phyloP scores from a whole-genome alignment of 2,888 invertebrate species.

The Coelogynopora nodosa region DNA sequence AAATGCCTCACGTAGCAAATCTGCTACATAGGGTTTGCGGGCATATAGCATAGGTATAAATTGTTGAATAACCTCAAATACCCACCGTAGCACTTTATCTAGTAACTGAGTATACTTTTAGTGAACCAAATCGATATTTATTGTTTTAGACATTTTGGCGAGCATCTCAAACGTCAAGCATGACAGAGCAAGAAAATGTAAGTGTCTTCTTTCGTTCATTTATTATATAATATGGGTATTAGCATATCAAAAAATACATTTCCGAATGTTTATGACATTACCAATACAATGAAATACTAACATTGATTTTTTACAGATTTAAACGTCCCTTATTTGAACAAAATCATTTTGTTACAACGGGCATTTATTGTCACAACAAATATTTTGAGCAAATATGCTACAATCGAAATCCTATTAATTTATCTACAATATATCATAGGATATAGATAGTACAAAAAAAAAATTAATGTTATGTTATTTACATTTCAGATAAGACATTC shows the following conservation, averaged over 20 bases:
- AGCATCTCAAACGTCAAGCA: not conserved
- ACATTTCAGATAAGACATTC: conserved; percentile 26
- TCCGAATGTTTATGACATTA: not conserved
- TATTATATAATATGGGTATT: conserved; percentile 16
- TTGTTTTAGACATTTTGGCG: not conserved
- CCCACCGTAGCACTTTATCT: not conserved
- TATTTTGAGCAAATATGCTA: conserved; percentile 18
- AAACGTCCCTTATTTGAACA: not conserved
- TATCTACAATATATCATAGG: conserved; percentile 27
- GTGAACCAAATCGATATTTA: not conserved
- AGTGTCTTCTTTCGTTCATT: conserved; percentile 14
- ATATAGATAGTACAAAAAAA: not conserved
- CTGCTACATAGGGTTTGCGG: not conserved
- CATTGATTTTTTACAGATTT: not conserved
- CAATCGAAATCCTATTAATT: conserved; percentile 18
- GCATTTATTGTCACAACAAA: not conserved
- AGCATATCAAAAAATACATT: not conserved
- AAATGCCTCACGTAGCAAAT: not conserved
- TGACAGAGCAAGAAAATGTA: not conserved
- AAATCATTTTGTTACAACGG: conserved; percentile 17
- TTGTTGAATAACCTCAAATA: conserved; percentile 24
- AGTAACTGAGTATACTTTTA: conserved; percentile 4
- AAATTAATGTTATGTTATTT: not conserved
- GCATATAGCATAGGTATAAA: conserved; percentile 25
- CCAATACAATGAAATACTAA: not conserved